Conservation (phyloP, 2,888 invertebrate species). For the Parochlus steinenii region DNA sequence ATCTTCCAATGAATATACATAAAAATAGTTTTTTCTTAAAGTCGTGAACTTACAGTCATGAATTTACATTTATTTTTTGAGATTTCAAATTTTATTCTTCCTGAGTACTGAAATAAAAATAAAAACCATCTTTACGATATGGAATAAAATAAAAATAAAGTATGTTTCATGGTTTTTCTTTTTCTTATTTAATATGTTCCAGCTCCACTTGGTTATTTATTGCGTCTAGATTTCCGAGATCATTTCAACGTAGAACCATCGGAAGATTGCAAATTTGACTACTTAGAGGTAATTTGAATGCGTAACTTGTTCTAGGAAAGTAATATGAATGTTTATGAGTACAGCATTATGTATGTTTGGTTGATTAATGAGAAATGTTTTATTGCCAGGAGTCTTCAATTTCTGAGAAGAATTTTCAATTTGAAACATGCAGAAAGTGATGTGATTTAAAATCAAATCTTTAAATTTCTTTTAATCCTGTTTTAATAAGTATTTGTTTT, state of each 20-base stretch:
- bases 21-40: not conserved
- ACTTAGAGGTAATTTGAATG: conserved; percentile 39
- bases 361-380: no score
- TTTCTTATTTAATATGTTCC: conserved; percentile 19
- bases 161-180: not conserved
- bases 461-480: not conserved
- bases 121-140: not conserved
- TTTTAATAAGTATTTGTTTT: no score
- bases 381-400: no score
- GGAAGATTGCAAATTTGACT: conserved; percentile 60
- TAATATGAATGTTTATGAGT: not conserved
- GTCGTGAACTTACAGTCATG: not conserved
- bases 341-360: not conserved
- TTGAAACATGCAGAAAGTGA: no score
- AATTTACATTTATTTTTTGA: not conserved
- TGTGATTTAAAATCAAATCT: not conserved
- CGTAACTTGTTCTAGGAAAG: not conserved
- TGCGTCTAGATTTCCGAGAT: conserved; percentile 66
- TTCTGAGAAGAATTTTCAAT: no score
- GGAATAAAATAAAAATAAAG: not conserved
- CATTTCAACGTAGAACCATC: conserved; percentile 54
- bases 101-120: not conserved
- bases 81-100: not conserved
- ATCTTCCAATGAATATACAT: no score
- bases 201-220: conserved; percentile 45